Evolutionary conservation across 1,140 invertebrate species (phyloP).

Genomic region (Listronotus oregonensis): DNA sequence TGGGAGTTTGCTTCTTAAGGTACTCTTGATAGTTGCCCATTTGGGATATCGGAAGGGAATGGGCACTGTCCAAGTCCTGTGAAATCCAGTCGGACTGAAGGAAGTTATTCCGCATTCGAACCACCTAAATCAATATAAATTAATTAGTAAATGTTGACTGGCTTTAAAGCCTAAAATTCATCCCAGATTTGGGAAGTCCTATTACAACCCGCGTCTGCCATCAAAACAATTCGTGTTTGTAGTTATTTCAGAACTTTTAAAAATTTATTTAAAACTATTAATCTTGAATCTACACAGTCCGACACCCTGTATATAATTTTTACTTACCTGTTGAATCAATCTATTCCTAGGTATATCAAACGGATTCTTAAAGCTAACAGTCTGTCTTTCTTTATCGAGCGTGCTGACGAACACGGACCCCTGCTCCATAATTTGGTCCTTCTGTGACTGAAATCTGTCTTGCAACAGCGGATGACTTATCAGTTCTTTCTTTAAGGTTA

Average conservation of each 20-base stretch:
- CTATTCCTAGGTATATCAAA: constrained; percentile 91
- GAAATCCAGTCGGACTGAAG: constrained; percentile 75
- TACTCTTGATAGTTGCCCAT: constrained; percentile 99
- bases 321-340: constrained; percentile 80
- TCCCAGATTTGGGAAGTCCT: no score
- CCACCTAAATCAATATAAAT: constrained; percentile 48
- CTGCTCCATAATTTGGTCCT: constrained; percentile 87
- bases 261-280: no score
- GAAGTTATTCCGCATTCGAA: constrained; percentile 92
- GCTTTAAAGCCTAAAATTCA: no score
- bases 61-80: constrained; percentile 88
- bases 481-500: constrained; percentile 78
- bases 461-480: constrained; percentile 78
- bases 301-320: neutral
- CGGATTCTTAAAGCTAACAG: constrained; percentile 81
- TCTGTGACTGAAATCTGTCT: constrained; percentile 79
- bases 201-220: no score
- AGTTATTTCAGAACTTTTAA: no score
- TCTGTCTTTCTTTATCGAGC: constrained; percentile 60
- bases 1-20: constrained; percentile 91
- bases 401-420: constrained; percentile 79
- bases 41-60: constrained; percentile 93
- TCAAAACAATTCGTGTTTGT: no score
- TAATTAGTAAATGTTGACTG: no score
- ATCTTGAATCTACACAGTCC: no score